Evolutionary conservation across 2,797 vertebrate species (phyloP).

Genomic region (Bovichtus diacanthus): DNA sequence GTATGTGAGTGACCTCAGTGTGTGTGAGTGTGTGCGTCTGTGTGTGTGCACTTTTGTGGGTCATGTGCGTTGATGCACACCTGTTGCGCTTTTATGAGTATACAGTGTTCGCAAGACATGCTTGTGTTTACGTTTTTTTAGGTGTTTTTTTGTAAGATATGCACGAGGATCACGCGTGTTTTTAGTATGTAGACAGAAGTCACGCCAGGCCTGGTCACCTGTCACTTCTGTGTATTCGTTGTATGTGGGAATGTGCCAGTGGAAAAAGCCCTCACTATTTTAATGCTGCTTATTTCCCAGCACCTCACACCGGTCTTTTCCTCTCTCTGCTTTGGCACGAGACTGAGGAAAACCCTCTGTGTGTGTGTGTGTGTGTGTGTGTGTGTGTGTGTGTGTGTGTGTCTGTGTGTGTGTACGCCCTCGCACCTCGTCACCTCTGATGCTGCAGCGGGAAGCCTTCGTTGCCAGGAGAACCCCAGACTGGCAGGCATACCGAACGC

Average conservation of each 20-base stretch:
- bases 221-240: slow-evolving; percentile 77
- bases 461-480: slow-evolving; percentile 83
- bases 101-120: background rate
- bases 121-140: background rate
- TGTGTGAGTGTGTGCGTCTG: background rate
- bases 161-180: slow-evolving; percentile 24
- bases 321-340: slow-evolving; percentile 71
- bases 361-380: slow-evolving; percentile 36
- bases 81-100: slow-evolving; percentile 1
- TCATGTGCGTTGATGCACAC: background rate
- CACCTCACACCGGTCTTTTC: slow-evolving; percentile 78
- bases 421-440: slow-evolving; percentile 83
- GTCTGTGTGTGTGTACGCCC: slow-evolving; percentile 64
- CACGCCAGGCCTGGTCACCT: slow-evolving; percentile 74
- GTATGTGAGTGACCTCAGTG: background rate
- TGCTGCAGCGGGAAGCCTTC: slow-evolving; percentile 78
- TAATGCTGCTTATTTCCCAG: slow-evolving; percentile 81
- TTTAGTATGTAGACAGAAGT: slow-evolving; percentile 48
- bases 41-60: background rate
- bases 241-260: slow-evolving; percentile 70
- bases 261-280: slow-evolving; percentile 80
- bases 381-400: slow-evolving; percentile 28
- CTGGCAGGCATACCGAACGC: slow-evolving; percentile 81
- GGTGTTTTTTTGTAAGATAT: background rate
- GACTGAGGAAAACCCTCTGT: slow-evolving; percentile 80